These are phyloP conservation scores for Aspidoscelis tigris DNA, from an alignment of 2,113 vertebrate genomes.

Conservation along the genomic window DNA sequence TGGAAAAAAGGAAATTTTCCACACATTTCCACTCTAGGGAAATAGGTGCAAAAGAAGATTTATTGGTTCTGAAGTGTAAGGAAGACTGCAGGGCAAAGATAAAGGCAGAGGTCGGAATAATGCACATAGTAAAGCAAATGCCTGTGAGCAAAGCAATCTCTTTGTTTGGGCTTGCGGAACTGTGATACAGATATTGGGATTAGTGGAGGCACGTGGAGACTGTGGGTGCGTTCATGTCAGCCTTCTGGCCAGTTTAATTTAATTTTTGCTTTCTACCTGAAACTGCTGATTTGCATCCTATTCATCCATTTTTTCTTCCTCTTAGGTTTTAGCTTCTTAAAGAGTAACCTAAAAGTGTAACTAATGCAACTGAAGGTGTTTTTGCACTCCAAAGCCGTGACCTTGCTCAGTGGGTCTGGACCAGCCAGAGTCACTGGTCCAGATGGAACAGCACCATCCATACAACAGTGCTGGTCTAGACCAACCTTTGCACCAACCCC, in stretches of 20 bases:
- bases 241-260: background rate
- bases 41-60: slow-evolving; percentile 19
- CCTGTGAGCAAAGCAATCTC: background rate
- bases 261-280: background rate
- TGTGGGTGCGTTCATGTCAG: too few species aligned
- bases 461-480: too few species aligned
- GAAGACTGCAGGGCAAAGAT: slow-evolving; percentile 14
- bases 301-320: too few species aligned
- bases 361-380: too few species aligned
- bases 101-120: background rate
- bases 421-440: too few species aligned
- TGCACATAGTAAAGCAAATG: background rate
- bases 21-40: slow-evolving; percentile 36
- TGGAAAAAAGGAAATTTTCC: background rate
- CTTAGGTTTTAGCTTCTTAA: too few species aligned
- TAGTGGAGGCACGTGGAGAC: background rate
- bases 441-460: too few species aligned
- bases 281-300: too few species aligned
- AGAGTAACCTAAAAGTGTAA: too few species aligned
- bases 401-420: too few species aligned
- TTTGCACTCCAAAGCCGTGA: too few species aligned
- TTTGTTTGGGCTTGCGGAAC: background rate
- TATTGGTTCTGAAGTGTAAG: slow-evolving; percentile 7
- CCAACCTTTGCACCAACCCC: too few species aligned
- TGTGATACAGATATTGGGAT: background rate